phyloP scores from a whole-genome alignment of 2,113 vertebrate species.

The Halcyon senegalensis region DNA sequence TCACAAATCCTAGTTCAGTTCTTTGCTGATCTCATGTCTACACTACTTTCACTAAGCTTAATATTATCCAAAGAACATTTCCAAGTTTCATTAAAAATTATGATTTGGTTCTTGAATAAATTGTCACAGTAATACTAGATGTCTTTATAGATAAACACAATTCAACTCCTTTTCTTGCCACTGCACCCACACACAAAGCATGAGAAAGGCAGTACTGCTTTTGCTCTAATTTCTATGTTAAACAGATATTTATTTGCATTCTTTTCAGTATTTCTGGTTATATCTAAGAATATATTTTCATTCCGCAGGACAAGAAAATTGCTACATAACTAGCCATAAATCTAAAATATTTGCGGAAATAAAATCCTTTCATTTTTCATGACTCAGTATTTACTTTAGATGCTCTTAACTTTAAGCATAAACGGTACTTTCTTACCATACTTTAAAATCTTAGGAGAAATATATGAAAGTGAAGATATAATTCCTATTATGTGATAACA shows the following conservation, averaged over 20 bases:
- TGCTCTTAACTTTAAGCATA: background rate
- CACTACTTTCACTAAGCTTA: background rate
- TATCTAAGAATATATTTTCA: constrained; percentile 20
- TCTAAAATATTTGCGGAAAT: background rate
- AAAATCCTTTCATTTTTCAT: background rate
- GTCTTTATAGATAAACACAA: background rate
- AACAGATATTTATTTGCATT: constrained; percentile 27
- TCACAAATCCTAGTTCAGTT: background rate
- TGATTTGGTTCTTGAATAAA: background rate
- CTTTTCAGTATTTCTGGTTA: background rate
- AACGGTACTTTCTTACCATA: background rate
- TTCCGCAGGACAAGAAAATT: background rate
- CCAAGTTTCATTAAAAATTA: background rate
- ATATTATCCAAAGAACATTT: background rate
- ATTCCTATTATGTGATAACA: background rate
- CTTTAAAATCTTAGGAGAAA: background rate
- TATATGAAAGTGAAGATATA: background rate
- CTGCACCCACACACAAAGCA: background rate
- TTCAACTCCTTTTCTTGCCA: background rate
- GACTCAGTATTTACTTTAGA: background rate
- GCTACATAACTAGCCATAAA: background rate
- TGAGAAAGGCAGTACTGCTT: background rate
- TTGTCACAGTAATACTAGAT: background rate
- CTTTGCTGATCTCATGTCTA: background rate
- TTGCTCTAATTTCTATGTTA: background rate